Base-by-base conservation (phyloP, 2,113 vertebrate species). In the Hiodon alosoides region DNA sequence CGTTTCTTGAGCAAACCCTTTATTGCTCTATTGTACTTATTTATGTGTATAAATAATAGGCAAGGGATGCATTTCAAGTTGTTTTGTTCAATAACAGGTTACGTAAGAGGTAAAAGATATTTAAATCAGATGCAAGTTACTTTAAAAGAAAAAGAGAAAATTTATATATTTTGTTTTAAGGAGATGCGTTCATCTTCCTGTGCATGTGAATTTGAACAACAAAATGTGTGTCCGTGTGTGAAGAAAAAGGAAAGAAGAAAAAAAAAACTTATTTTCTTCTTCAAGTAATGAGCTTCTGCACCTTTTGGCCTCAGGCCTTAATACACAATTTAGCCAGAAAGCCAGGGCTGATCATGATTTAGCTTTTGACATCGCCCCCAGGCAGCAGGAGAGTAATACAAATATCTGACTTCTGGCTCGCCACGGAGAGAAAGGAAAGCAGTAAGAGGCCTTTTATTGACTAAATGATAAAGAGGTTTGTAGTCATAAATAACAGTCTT, bases 401-500 rank as follows among this genome's bases (percentile, higher is more conserved):
- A 95, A 97, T 98, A 97, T 98, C 97, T 98, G 95, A 96, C 95
- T 97, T 91, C 93, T 92, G 94, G 94, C 95, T 93, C 89, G 89
- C 94, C 87, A 93, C 87, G 89, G 90, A 93, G 93, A 92, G 91
- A 92, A 92, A 88, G 93, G 89, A 88, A 90, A 89, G 91, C 90
- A 92, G 92, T 93, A 90, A 94, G 91, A 93, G 93, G 93, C 92
- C 94, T 94, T 96, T 98, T 99, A 99, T 99, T 99, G 97, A 99
- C 97, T 98, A 98, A 98, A 98, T 99, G 97, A 98, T 98, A 97
- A 99, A 98, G 95, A 97, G 96, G 91, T 94, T 95, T 95, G 94
- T 98, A 97, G 98, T 99, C 96, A 99, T 98, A 98, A 98, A 99
- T 99, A 99, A 98, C 96, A 96, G 96, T 98, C 96, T 98, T 98